phyloP scores from a whole-genome alignment of 92 coral and sea anemone species.

The Siderastrea radians region DNA sequence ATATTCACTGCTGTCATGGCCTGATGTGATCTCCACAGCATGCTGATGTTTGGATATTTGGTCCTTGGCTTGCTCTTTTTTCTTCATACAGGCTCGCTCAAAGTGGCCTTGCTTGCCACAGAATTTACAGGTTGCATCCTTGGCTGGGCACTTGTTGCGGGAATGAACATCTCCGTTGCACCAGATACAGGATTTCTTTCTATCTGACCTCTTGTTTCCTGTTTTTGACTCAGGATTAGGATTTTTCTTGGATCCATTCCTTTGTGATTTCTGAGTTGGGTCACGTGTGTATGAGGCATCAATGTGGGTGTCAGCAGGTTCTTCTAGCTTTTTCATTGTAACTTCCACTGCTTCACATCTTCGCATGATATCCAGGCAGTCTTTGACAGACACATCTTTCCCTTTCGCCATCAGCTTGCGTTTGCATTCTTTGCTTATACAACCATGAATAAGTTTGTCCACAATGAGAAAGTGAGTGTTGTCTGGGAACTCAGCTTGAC shows the following conservation, averaged over 20 bases:
- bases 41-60: conserved; percentile 46
- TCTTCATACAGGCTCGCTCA: conserved; percentile 71
- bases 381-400: too few relatives aligned
- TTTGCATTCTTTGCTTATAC: too few relatives aligned
- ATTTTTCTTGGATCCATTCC: neutral
- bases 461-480: too few relatives aligned
- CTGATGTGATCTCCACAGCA: conserved; percentile 57
- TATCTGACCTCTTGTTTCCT: conserved; percentile 21
- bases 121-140: conserved; percentile 59
- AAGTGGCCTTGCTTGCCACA: conserved; percentile 74
- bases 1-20: conserved; percentile 66
- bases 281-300: conserved; percentile 67
- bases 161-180: conserved; percentile 52
- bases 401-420: too few relatives aligned
- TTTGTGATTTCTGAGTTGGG: conserved; percentile 69
- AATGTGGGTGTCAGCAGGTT: conserved; percentile 41
- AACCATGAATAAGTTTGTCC: too few relatives aligned
- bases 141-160: conserved; percentile 48
- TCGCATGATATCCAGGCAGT: too few relatives aligned
- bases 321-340: conserved; percentile 64
- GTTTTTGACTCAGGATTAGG: neutral
- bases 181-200: conserved; percentile 47
- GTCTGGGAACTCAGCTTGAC: too few relatives aligned
- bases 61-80: conserved; percentile 18
- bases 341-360: conserved; percentile 14